These are phyloP conservation scores for Antedon mediterranea DNA, from an alignment of 53 echinoderm and acorn worm species.

Conservation along the genomic window DNA sequence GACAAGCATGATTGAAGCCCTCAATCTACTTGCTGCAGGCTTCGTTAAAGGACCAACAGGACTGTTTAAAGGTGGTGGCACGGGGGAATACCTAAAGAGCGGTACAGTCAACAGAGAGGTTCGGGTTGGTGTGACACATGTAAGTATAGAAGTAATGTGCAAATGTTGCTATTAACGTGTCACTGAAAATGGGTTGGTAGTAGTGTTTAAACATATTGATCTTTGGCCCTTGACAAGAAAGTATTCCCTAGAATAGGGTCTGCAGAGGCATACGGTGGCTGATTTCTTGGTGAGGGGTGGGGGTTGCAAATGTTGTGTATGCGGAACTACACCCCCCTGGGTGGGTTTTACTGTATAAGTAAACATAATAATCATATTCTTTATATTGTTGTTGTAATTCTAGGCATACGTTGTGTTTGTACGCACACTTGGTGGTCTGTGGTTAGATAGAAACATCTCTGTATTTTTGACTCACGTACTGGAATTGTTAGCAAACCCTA, in stretches of 20 bases:
- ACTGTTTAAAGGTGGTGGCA: slow-evolving; percentile 58
- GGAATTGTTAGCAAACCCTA: slow-evolving; percentile 75
- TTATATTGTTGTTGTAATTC: not conserved
- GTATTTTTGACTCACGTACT: slow-evolving; percentile 63
- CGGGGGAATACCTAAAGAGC: slow-evolving; percentile 58
- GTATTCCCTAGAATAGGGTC: too few relatives aligned
- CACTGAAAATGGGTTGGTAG: too few relatives aligned
- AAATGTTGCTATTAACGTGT: too few relatives aligned
- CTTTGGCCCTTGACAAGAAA: too few relatives aligned
- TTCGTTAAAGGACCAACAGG: slow-evolving; percentile 88
- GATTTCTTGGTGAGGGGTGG: too few relatives aligned
- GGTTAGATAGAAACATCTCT: slow-evolving; percentile 85
- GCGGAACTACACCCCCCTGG: too few relatives aligned
- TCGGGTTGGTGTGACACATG: slow-evolving; percentile 92
- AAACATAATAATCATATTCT: too few relatives aligned
- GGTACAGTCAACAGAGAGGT: slow-evolving; percentile 78
- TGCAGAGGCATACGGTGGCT: too few relatives aligned
- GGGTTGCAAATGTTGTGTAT: too few relatives aligned
- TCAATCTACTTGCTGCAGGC: slow-evolving; percentile 65
- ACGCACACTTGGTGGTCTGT: slow-evolving; percentile 77
- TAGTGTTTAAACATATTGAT: too few relatives aligned
- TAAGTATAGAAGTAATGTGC: too few relatives aligned
- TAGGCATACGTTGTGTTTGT: slow-evolving; percentile 75
- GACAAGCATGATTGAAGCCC: slow-evolving; percentile 48
- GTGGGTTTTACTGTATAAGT: too few relatives aligned